phyloP scores from a whole-genome alignment of 2,888 invertebrate genomes.

The Machimus rusticus region DNA sequence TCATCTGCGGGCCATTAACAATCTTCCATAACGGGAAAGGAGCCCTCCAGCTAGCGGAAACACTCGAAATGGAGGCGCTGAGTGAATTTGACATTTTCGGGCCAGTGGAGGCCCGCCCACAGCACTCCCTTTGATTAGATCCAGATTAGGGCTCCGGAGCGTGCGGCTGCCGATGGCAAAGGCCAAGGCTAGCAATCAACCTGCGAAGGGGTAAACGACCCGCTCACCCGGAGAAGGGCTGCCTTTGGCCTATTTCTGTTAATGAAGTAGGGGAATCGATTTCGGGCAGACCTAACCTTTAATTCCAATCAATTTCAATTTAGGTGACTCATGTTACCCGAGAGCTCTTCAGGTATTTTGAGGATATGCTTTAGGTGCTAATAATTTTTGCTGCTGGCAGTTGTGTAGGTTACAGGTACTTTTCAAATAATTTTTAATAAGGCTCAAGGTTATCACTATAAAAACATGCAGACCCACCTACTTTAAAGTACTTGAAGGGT shows the following conservation, averaged over 20 bases:
- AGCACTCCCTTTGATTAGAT: background rate
- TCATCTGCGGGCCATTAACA: constrained; percentile 4
- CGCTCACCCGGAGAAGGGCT: background rate
- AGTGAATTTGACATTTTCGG: background rate
- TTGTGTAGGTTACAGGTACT: background rate
- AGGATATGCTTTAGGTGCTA: background rate
- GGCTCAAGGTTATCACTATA: background rate
- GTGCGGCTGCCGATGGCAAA: background rate
- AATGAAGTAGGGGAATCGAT: background rate
- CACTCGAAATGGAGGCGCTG: background rate
- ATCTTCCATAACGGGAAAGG: background rate
- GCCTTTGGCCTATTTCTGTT: background rate
- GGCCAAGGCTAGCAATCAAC: background rate
- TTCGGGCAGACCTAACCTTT: background rate
- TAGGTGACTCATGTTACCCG: background rate
- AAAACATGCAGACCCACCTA: too few relatives aligned
- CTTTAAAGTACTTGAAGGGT: background rate
- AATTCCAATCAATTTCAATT: background rate
- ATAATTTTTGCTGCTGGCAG: background rate
- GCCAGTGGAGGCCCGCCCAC: background rate
- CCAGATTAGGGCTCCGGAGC: background rate
- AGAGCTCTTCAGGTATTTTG: background rate
- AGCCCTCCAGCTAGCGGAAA: background rate
- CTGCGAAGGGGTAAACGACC: background rate
- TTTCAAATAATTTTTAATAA: background rate